Conservation (phyloP, 1,140 invertebrate genomes). For the Euwallacea fornicatus region DNA sequence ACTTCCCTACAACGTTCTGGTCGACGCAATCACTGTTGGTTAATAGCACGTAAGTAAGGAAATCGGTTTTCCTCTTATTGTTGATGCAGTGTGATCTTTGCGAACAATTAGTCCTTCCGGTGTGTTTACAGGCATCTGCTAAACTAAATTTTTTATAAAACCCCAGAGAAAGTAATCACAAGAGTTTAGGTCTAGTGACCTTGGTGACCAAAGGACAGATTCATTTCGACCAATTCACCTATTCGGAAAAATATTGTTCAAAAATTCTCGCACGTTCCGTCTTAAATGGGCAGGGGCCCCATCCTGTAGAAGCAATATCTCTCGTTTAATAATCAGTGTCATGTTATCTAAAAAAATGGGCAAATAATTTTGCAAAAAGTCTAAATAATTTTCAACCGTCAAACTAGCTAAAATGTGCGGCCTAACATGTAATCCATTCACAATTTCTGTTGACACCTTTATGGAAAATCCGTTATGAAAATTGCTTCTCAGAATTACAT, state of each 20-base stretch:
- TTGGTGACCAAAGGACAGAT: background rate
- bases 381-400: background rate
- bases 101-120: slow-evolving; percentile 8
- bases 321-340: slow-evolving; percentile 12
- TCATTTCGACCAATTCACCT: slow-evolving; percentile 7
- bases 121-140: slow-evolving; percentile 1
- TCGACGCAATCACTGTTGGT: slow-evolving; percentile 10
- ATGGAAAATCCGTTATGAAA: background rate
- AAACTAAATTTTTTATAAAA: slow-evolving; percentile 8
- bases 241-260: slow-evolving; percentile 2
- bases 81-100: slow-evolving; percentile 11
- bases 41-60: slow-evolving; percentile 6
- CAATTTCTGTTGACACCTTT: slow-evolving; percentile 11
- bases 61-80: slow-evolving; percentile 14
- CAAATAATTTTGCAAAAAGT: slow-evolving; percentile 21
- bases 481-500: slow-evolving; percentile 16
- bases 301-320: slow-evolving; percentile 23
- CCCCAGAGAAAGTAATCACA: background rate
- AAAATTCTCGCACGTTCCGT: background rate
- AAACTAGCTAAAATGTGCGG: slow-evolving; percentile 11
- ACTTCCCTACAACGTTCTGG: too few species aligned
- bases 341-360: slow-evolving; percentile 15
- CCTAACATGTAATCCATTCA: slow-evolving; percentile 11
- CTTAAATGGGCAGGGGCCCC: slow-evolving; percentile 14
- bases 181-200: slow-evolving; percentile 5